Evolutionary conservation across 2,113 vertebrate species (phyloP), one percentile per base, ranked within the genome.

Genomic region (Menidia beryllina): DNA sequence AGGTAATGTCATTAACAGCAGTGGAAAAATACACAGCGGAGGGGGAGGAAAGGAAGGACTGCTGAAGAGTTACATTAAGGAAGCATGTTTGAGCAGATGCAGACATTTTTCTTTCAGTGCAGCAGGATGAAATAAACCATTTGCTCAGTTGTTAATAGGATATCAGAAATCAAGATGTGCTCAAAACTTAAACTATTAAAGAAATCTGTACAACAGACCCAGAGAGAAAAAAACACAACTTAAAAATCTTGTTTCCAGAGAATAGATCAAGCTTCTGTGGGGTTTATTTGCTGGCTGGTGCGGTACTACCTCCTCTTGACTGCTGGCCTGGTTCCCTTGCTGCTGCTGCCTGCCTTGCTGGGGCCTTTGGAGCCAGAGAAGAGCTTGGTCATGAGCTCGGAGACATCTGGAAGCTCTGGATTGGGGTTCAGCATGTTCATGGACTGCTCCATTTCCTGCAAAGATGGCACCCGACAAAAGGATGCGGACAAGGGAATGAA

Each of bases 351-450:
- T n/a, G 96, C 94, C 83, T 98, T 99, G 90, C 95, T 94, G 62
- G 97, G 95, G 74, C 96, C 95, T 83, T 99, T 99, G 86, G 97
- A 97, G 45, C 91, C 91, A 62, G 97, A 98, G 90, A 99, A 99
- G 59, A 99, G 95, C 91, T 98, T 97, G 83, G 98, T 99, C 97
- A 99, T 98, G 81, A 99, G 97, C 85, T 99, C 98, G 3, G 98
- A 99, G 57, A 99, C 97, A 77, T 99, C 98, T 25, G 98, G 98
- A 39, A 99, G 93, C 77, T 99, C 98, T 0, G 97, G 97, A 93
- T 99, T 99, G 75, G 98, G 97, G 91, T 97, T 99, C 89, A 99
- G 86, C 98, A 99, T 99, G 88, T 98, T 98, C 97, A 99, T 99
- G 53, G 98, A 99, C 86, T 99, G 98, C 71, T 99, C 98, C 95